A percentile compares a stretch with the other conserved stretches of the same genome.
phyloP scores from a whole-genome alignment of 2,113 vertebrate species.

The Oreochromis aureus region DNA sequence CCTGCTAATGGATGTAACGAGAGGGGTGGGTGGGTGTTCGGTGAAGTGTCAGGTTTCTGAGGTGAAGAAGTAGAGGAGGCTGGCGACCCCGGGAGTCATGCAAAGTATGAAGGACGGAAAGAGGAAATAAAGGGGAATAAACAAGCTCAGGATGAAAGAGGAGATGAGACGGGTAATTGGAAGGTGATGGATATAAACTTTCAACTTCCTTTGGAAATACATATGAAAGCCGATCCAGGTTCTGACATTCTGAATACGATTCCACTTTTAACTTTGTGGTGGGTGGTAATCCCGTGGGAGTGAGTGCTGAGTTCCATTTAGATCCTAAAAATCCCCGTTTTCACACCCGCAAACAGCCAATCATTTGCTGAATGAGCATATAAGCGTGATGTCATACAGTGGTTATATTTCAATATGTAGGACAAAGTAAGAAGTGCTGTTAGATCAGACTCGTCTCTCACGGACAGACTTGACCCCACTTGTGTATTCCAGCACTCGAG shows the following conservation, averaged over 20 bases:
- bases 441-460: background rate
- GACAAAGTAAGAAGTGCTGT: background rate
- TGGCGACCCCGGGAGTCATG: background rate
- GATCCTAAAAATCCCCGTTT: background rate
- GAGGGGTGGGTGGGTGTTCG: background rate
- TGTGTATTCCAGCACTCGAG: background rate
- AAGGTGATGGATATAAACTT: background rate
- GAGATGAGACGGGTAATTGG: background rate
- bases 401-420: background rate
- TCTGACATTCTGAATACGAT: background rate
- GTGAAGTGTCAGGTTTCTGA: background rate
- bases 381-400: background rate
- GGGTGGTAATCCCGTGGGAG: background rate
- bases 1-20: constrained; percentile 53
- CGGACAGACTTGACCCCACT: background rate
- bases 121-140: background rate
- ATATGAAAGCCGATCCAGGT: background rate
- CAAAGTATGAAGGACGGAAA: background rate
- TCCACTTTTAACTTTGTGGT: background rate
- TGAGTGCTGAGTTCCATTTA: background rate
- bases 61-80: background rate
- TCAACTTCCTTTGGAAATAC: background rate
- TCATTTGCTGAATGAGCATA: background rate
- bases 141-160: background rate
- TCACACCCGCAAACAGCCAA: background rate